Evolutionary conservation across 1,140 invertebrate genomes (phyloP).

Genomic region (Drosophila baimaii): DNA sequence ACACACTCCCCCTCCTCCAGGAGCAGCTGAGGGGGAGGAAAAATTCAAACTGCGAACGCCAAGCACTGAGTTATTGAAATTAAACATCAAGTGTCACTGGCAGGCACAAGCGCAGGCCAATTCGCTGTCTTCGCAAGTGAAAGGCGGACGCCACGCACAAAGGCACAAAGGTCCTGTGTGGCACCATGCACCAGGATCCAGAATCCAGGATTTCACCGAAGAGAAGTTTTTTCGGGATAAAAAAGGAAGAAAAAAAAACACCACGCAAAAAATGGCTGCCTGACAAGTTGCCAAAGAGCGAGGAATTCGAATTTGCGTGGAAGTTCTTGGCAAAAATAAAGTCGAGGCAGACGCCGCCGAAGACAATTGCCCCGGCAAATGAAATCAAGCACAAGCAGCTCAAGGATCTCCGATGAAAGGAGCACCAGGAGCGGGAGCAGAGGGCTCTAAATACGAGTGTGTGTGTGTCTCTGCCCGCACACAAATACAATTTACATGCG

Average conservation of each 20-base stretch:
- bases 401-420: slow-evolving; percentile 23
- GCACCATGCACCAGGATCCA: slow-evolving; percentile 47
- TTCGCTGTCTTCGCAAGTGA: slow-evolving; percentile 53
- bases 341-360: slow-evolving; percentile 67
- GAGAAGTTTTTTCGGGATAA: background rate
- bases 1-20: slow-evolving; percentile 25
- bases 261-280: slow-evolving; percentile 54
- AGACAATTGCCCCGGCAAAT: slow-evolving; percentile 78
- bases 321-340: slow-evolving; percentile 68
- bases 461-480: slow-evolving; percentile 16
- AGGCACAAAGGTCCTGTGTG: slow-evolving; percentile 67
- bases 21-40: slow-evolving; percentile 14
- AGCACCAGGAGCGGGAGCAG: background rate
- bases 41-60: slow-evolving; percentile 59
- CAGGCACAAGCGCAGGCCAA: slow-evolving; percentile 64
- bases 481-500: slow-evolving; percentile 80
- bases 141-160: slow-evolving; percentile 61
- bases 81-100: slow-evolving; percentile 76
- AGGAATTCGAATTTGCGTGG: slow-evolving; percentile 61
- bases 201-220: slow-evolving; percentile 1
- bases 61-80: slow-evolving; percentile 75
- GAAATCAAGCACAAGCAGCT: slow-evolving; percentile 76
- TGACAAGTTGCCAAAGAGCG: slow-evolving; percentile 80
- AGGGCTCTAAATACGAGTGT: slow-evolving; percentile 48
- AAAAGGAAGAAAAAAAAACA: slow-evolving; percentile 8